Conservation (phyloP, 2,888 invertebrate genomes). For the Limnephilus rhombicus region DNA sequence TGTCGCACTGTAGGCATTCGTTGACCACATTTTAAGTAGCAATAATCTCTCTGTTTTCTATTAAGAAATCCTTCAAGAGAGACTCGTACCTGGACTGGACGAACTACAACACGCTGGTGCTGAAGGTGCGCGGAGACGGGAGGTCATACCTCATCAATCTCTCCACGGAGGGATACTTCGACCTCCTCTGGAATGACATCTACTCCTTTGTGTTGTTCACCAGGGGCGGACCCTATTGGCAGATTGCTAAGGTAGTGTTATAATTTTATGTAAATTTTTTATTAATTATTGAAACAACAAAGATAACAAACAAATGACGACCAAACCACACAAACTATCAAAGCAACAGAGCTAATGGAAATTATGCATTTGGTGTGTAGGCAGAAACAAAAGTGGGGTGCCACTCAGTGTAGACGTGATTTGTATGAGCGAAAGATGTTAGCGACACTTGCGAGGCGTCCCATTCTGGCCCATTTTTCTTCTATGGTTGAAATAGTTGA, state of each 20-base stretch:
- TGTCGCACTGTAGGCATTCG: too few relatives aligned
- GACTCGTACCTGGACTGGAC: conserved; percentile 85
- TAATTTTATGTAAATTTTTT: neutral
- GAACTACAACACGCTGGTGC: conserved; percentile 84
- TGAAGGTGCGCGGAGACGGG: conserved; percentile 96
- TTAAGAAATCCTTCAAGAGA: conserved; percentile 89
- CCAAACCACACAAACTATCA: too few relatives aligned
- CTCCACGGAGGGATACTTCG: conserved; percentile 85
- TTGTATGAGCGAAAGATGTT: too few relatives aligned
- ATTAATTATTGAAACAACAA: too few relatives aligned
- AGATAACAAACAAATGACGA: too few relatives aligned
- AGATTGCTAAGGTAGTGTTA: conserved; percentile 84
- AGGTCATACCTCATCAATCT: conserved; percentile 92
- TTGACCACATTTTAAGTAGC: neutral
- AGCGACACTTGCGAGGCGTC: too few relatives aligned
- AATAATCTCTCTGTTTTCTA: conserved; percentile 63
- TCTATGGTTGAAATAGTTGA: neutral
- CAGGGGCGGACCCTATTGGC: conserved; percentile 99
- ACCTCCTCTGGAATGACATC: conserved; percentile 93
- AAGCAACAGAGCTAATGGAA: too few relatives aligned
- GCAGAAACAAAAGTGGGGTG: too few relatives aligned
- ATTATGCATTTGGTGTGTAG: too few relatives aligned
- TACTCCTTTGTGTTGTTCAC: conserved; percentile 93
- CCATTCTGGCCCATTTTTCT: too few relatives aligned
- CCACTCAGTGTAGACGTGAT: too few relatives aligned